Conservation (phyloP, 1,140 invertebrate genomes). For the Drosophila nebulosa region DNA sequence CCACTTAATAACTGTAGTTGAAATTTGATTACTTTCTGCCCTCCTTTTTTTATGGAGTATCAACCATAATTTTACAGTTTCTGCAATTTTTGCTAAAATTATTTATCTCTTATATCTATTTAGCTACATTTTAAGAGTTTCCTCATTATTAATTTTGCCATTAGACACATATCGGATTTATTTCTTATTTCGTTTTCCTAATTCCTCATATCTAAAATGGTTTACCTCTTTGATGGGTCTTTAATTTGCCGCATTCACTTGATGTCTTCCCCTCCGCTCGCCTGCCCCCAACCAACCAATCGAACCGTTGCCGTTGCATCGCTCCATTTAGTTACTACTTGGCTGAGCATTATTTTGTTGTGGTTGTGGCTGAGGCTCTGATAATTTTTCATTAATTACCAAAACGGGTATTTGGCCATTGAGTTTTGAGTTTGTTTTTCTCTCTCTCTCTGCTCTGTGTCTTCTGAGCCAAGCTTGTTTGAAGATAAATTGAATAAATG, state of each 20-base stretch:
- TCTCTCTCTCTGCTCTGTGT: conserved; percentile 32
- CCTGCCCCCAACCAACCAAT: neutral
- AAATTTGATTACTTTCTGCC: no score
- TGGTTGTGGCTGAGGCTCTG: conserved; percentile 34
- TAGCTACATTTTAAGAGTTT: neutral
- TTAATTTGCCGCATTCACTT: conserved; percentile 1
- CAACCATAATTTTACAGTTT: neutral
- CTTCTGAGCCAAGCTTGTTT: neutral
- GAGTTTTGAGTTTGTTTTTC: conserved; percentile 2
- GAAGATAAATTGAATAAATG: conserved; percentile 73
- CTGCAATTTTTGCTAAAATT: neutral
- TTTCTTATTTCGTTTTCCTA: conserved; percentile 6
- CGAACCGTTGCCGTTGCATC: neutral
- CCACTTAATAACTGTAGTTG: no score
- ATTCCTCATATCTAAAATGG: conserved; percentile 9
- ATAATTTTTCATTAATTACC: conserved; percentile 63
- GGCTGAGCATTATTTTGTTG: conserved; percentile 21
- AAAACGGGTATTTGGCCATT: conserved; percentile 61
- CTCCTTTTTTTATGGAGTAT: no score
- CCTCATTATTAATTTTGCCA: neutral
- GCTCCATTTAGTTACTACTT: conserved; percentile 36
- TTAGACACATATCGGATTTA: neutral
- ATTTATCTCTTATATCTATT: neutral
- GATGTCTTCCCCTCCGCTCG: neutral
- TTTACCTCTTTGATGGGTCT: conserved; percentile 4